These are phyloP conservation scores for Panagrolaimus sp. DNA, from an alignment of 1,140 invertebrate species.

Conservation along the genomic window DNA sequence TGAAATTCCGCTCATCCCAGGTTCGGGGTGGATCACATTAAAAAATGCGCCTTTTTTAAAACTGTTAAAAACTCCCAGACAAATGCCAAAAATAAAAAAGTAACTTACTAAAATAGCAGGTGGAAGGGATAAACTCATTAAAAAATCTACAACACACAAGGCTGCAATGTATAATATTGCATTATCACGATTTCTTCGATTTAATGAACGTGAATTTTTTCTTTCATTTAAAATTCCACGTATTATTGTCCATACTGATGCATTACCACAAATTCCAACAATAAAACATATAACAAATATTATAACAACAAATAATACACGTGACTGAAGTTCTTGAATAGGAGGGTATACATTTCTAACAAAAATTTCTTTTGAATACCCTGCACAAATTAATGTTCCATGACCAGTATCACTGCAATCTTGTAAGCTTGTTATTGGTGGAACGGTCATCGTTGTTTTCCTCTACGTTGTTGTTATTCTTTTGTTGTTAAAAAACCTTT, in stretches of 20 bases:
- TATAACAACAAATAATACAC: conserved; percentile 51
- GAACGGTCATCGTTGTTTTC: conserved; percentile 1
- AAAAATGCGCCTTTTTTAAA: too few species aligned
- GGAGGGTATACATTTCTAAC: conserved; percentile 52
- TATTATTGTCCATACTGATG: conserved; percentile 55
- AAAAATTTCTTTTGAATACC: conserved; percentile 32
- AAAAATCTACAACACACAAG: conserved; percentile 53
- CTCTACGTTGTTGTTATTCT: too few species aligned
- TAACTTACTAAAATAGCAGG: conserved; percentile 52
- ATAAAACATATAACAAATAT: conserved; percentile 56
- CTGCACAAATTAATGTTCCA: conserved; percentile 24
- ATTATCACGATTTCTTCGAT: conserved; percentile 40
- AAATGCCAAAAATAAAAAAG: too few species aligned
- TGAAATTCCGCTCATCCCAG: too few species aligned
- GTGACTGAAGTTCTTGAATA: conserved; percentile 55
- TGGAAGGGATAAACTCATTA: conserved; percentile 54
- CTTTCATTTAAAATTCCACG: conserved; percentile 44
- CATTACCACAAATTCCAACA: conserved; percentile 56
- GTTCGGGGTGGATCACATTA: too few species aligned
- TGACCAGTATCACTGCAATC: conserved; percentile 24
- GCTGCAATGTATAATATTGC: conserved; percentile 55
- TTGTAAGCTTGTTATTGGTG: conserved; percentile 8
- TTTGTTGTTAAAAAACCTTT: too few species aligned
- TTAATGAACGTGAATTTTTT: conserved; percentile 18
- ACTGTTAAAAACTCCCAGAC: too few species aligned